phyloP scores from a whole-genome alignment of 2,113 vertebrate species.

The Prionailurus viverrinus region DNA sequence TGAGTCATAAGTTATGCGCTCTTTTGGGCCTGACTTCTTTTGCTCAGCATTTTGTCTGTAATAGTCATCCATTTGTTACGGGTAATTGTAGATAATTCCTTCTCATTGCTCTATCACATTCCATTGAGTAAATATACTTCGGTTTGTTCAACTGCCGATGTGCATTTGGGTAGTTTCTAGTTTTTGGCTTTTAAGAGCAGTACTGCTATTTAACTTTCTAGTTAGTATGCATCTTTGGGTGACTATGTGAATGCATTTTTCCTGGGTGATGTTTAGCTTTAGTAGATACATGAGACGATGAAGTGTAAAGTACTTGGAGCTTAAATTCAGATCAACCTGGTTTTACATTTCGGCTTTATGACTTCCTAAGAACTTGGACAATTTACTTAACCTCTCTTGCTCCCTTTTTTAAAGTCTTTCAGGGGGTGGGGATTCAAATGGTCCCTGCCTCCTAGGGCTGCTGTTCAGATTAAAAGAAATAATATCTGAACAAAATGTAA shows the following conservation, averaged over 20 bases:
- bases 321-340: slow-evolving; percentile 46
- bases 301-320: slow-evolving; percentile 25
- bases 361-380: slow-evolving; percentile 18
- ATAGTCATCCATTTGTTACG: slow-evolving; percentile 36
- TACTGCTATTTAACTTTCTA: slow-evolving; percentile 29
- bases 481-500: background rate
- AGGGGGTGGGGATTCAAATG: background rate
- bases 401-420: slow-evolving; percentile 31
- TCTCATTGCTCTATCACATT: background rate
- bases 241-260: background rate
- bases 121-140: background rate
- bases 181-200: background rate
- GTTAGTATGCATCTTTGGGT: slow-evolving; percentile 31
- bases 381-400: slow-evolving; percentile 26
- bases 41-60: background rate
- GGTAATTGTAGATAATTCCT: background rate
- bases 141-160: background rate
- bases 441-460: background rate
- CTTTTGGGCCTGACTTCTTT: slow-evolving; percentile 10
- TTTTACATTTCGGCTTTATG: slow-evolving; percentile 21
- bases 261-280: background rate
- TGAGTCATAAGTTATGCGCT: background rate
- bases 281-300: background rate
- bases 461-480: slow-evolving; percentile 50
- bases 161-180: slow-evolving; percentile 30